Base-by-base conservation (phyloP, 2,888 invertebrate genomes). In the Reticulitermes lucifugus region DNA sequence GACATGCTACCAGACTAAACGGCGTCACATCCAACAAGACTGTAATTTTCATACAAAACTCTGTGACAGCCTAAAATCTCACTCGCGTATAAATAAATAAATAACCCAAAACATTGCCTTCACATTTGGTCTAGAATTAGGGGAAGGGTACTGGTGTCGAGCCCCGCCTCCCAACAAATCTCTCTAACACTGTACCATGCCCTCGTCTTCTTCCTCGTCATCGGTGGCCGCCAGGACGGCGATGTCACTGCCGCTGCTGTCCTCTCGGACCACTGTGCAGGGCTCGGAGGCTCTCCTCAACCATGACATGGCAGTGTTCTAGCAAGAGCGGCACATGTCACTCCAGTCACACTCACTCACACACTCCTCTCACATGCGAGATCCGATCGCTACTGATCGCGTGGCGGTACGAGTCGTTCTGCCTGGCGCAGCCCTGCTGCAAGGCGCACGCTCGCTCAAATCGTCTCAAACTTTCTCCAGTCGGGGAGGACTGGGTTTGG, bases 181-280 rank as follows among this genome's bases (percentile, higher is more conserved):
- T 5, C 46, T 55, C 55, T 4, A 55, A 55, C 55, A 65, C n/a
- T 10, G 9, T 65, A 65, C 65, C 65, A 65, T 65, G 65, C 65
- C 65, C 65, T 79, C 79, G 51, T 79, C 79, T 25, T 51, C 79
- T 25, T 46, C 79, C 79, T 79, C 79, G 46, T 46, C 51, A 25
- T 79, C 79, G 79, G 51, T 79, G 79, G 79, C n/a, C 14, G 46
- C 79, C 79, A 79, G 79, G 46, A 79, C 46, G 46, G 65, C 65
- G 65, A 65, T 65, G 65, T 65, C 65, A 65, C 79, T 79, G 46
- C 55, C 79, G 29, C 51, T 51, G 55, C 79, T 79, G 46, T 79
- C 79, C 29, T 79, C 79, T 14, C 79, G 79, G 25, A 25, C 25
- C n/a, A 65, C n/a, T 9, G 65, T 14, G n/a, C n/a, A 6, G n/a